Evolutionary conservation across 1,140 invertebrate genomes (phyloP).

Genomic region (Drosophila guanche): DNA sequence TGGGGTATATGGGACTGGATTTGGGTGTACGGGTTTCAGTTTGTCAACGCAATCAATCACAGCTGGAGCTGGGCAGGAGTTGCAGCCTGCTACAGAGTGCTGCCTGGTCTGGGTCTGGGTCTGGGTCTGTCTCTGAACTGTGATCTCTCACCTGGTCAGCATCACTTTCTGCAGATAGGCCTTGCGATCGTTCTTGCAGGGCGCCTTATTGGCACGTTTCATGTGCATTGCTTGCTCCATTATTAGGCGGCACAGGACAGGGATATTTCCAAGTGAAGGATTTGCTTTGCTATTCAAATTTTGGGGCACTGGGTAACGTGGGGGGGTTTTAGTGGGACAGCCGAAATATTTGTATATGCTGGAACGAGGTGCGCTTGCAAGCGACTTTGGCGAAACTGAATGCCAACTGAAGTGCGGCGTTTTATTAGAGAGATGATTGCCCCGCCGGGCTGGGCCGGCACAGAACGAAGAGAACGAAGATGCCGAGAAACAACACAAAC

Average conservation of each 20-base stretch:
- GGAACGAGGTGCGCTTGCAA: conserved; percentile 80
- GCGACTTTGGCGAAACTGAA: conserved; percentile 82
- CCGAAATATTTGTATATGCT: conserved; percentile 36
- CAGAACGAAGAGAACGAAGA: conserved; percentile 25
- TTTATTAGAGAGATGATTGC: conserved; percentile 75
- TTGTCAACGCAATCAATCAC: conserved; percentile 73
- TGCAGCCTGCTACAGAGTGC: too few species aligned
- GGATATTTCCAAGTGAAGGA: background rate
- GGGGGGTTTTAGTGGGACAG: conserved; percentile 13
- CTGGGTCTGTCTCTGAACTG: background rate
- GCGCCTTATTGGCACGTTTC: conserved; percentile 73
- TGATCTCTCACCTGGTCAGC: conserved; percentile 76
- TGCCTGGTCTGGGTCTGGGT: too few species aligned
- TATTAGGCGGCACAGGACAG: conserved; percentile 33
- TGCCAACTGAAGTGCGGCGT: conserved; percentile 79
- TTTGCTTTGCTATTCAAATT: background rate
- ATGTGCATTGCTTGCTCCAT: conserved; percentile 77
- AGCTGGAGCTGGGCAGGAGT: background rate
- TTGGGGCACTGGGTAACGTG: conserved; percentile 1
- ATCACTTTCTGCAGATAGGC: conserved; percentile 77
- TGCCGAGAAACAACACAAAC: conserved; percentile 5
- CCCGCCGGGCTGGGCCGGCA: conserved; percentile 26
- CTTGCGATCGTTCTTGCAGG: conserved; percentile 83
- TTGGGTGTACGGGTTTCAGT: conserved; percentile 37
- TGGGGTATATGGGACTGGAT: conserved; percentile 25